Percentiles rank a stretch among this genome's conserved stretches.
Evolutionary conservation across 1,140 invertebrate species (phyloP).

Genomic region (Lucilia cuprina): DNA sequence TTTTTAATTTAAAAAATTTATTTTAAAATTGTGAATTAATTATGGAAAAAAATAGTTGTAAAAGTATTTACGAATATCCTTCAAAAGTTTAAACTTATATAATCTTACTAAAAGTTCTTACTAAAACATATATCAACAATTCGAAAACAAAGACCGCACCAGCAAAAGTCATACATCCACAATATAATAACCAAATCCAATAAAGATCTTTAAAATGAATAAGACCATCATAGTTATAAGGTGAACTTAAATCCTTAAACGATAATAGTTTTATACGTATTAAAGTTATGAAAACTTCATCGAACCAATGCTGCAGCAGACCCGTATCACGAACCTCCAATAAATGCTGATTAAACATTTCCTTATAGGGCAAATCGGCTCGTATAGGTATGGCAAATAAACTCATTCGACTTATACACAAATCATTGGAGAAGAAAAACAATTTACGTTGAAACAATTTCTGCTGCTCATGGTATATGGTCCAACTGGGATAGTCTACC

Average conservation of each 20-base stretch:
- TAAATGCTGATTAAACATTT: background rate
- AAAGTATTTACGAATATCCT: too few species aligned
- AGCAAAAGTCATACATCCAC: background rate
- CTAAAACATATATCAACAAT: background rate
- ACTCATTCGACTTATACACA: background rate
- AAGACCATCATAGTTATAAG: background rate
- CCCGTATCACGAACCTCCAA: slow-evolving; percentile 8
- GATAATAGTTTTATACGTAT: background rate
- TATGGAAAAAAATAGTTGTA: too few species aligned
- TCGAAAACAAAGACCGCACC: background rate
- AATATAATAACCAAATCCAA: slow-evolving; percentile 12
- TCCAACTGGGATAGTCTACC: background rate
- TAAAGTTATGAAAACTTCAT: slow-evolving; percentile 9
- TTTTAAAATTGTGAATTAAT: too few species aligned
- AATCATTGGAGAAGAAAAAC: slow-evolving; percentile 17
- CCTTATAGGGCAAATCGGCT: background rate
- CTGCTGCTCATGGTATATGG: background rate
- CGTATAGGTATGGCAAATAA: background rate
- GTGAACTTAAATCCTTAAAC: background rate
- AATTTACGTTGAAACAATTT: slow-evolving; percentile 7
- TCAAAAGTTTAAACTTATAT: too few species aligned
- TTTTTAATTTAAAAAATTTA: too few species aligned
- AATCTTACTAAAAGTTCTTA: background rate
- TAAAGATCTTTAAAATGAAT: background rate
- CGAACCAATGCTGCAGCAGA: slow-evolving; percentile 15